phyloP scores from a whole-genome alignment of 2,113 vertebrate genomes.

The Elachura formosa region DNA sequence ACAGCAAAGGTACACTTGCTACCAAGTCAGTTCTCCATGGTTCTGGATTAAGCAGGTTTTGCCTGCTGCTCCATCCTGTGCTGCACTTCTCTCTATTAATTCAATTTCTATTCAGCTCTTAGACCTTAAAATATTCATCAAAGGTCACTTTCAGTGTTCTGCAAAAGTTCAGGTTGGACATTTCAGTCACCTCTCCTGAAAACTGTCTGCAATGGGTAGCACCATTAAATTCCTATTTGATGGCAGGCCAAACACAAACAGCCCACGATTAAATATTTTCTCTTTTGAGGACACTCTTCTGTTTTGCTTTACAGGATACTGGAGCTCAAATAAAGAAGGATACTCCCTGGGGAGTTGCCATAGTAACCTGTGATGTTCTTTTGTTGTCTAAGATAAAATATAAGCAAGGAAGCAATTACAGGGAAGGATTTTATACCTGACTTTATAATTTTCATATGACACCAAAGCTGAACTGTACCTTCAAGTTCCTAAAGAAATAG shows the following conservation, averaged over 20 bases:
- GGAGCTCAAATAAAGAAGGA: background rate
- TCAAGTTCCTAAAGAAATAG: background rate
- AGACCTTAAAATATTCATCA: background rate
- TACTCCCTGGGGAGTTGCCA: conserved; percentile 18
- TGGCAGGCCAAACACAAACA: background rate
- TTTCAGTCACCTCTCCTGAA: background rate
- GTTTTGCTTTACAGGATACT: background rate
- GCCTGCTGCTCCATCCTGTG: background rate
- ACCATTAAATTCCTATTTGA: background rate
- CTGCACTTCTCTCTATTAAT: background rate
- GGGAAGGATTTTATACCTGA: background rate
- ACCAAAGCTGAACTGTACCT: background rate
- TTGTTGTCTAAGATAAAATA: conserved; percentile 7
- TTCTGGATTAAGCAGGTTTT: background rate
- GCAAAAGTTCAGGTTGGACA: background rate
- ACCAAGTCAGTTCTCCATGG: background rate
- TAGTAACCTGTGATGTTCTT: background rate
- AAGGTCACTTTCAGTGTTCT: background rate
- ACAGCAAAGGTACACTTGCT: background rate
- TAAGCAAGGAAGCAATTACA: background rate
- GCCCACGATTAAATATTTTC: background rate
- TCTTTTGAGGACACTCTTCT: background rate
- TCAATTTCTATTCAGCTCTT: background rate
- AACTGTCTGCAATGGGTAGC: background rate
- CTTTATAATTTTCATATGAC: background rate